Percentiles rank a stretch among this genome's conserved stretches.
phyloP scores from a whole-genome alignment of 2,797 vertebrate genomes.

The Ciconia nigra region DNA sequence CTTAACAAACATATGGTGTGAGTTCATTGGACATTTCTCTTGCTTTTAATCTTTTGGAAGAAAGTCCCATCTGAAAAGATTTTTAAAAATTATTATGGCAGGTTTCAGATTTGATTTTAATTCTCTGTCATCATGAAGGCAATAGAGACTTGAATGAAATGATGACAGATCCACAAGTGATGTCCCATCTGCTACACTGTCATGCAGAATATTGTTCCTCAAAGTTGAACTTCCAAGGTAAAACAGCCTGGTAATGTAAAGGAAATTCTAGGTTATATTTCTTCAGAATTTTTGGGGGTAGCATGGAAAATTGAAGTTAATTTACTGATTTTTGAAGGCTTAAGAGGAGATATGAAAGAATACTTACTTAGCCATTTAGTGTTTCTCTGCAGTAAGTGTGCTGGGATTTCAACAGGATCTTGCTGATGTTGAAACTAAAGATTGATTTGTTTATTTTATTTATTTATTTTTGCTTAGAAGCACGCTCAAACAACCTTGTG shows the following conservation, averaged over 20 bases:
- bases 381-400: neutral
- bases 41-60: neutral
- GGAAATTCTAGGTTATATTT: neutral
- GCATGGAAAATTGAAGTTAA: neutral
- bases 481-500: neutral
- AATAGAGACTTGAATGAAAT: constrained; percentile 13
- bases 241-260: neutral
- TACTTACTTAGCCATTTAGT: neutral
- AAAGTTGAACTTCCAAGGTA: neutral
- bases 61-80: neutral
- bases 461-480: neutral
- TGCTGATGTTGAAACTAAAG: neutral
- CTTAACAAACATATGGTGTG: neutral
- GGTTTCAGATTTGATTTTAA: constrained; percentile 20
- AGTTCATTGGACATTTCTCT: neutral
- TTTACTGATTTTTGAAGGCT: neutral
- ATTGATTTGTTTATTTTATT: neutral
- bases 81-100: neutral
- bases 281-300: neutral
- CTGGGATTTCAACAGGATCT: neutral
- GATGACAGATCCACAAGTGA: neutral
- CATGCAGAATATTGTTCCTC: constrained; percentile 5
- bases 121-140: constrained; percentile 4
- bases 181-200: constrained; percentile 6
- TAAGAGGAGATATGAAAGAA: neutral